Evolutionary conservation across 2,888 invertebrate genomes (phyloP), one percentile per base, ranked within the genome.

Genomic region (Sinodicranocentrus sp.): DNA sequence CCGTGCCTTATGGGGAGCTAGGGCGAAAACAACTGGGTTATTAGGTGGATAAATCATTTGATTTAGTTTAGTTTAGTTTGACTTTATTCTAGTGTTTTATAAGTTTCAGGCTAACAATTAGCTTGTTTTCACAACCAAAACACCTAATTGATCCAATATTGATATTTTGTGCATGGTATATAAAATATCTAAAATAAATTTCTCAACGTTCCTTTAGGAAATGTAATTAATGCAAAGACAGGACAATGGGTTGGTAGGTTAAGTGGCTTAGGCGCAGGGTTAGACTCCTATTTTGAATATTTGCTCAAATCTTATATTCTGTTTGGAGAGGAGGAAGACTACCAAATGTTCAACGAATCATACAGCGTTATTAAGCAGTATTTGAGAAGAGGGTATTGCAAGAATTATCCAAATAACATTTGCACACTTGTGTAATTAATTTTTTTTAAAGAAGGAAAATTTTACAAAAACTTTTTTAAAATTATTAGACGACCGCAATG

Each of bases 221-320:
- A 93, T 90, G 92, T 92, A 8, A 91, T 94, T 67, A 92, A 94
- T 90, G 92, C 93, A n/a, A 92, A 93, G 89, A 93, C 93, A 43
- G 93, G 93, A 15, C 91, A 92, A 88, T 94, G 94, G 94, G 90
- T 91, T 13, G 92, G 93, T 10, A 89, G 91, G 59, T 90, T 93
- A 89, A 92, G 92, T 90, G 93, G 93, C 1, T 89, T 94, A 3
- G 93, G 93, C 54, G 93, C 93, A 73, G 93, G 93, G 15, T 89
- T 93, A 33, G 93, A 93, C 89, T 93, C 93, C 0, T 93, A 92
- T 89, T 93, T 91, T 90, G 93, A 93, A 90, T 93, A 93, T 90
- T 90, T 94, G 86, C 90, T 94, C 70, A 93, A 93, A 91, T 91
- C 92, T 1, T 93, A 92, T 89, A 92, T 94, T 82, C 89, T 93